These are phyloP conservation scores for Drosophila mayri DNA, from an alignment of 1,140 invertebrate genomes.

Conservation along the genomic window DNA sequence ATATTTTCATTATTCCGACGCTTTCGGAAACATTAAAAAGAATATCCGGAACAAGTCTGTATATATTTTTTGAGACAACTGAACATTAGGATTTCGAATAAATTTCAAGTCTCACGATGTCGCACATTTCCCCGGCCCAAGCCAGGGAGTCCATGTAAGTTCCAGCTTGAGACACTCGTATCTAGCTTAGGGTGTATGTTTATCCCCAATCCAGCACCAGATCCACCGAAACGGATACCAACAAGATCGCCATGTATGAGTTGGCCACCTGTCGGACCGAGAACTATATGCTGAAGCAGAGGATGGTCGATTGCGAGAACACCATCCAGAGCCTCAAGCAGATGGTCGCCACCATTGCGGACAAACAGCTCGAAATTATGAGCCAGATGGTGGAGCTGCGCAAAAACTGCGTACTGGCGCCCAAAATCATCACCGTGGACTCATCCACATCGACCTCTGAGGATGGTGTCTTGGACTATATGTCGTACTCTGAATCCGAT, in stretches of 20 bases:
- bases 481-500: not conserved
- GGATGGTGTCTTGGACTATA: not conserved
- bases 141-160: conserved; percentile 40
- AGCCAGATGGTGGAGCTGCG: conserved; percentile 49
- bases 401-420: not conserved
- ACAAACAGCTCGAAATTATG: conserved; percentile 57
- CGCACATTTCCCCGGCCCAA: conserved; percentile 33
- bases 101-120: conserved; percentile 57
- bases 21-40: not conserved
- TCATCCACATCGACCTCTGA: not conserved
- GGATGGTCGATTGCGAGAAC: conserved; percentile 50
- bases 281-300: conserved; percentile 62
- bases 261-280: conserved; percentile 56
- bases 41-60: conserved; percentile 5
- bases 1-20: conserved; percentile 25
- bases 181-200: not conserved
- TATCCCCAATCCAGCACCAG: conserved; percentile 5
- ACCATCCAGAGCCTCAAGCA: conserved; percentile 53
- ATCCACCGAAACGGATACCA: conserved; percentile 48
- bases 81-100: conserved; percentile 17
- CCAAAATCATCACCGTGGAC: not conserved
- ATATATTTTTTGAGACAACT: conserved; percentile 1
- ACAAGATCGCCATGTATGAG: conserved; percentile 47
- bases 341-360: conserved; percentile 49
- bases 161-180: not conserved